phyloP scores from a whole-genome alignment of 1,140 invertebrate species.

The Euglossa dilemma region DNA sequence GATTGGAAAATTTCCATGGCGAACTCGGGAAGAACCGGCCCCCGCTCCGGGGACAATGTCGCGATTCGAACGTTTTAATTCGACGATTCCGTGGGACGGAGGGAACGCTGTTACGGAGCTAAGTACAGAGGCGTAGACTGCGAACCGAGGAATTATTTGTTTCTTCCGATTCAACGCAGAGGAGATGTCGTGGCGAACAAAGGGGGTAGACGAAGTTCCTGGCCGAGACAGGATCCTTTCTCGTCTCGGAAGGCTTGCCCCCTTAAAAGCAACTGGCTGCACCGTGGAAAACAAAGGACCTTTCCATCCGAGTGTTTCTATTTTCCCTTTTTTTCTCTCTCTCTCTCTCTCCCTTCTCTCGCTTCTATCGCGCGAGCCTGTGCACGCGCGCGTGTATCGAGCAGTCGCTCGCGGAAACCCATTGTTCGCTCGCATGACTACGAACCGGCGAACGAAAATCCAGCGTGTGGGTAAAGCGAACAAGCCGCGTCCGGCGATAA shows the following conservation, averaged over 20 bases:
- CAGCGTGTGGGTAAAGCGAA: constrained; percentile 41
- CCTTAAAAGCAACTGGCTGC: constrained; percentile 40
- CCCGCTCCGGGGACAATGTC: not conserved
- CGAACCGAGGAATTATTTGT: constrained; percentile 18
- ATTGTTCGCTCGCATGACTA: constrained; percentile 59
- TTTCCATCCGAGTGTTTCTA: constrained; percentile 49
- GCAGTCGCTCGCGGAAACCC: constrained; percentile 56
- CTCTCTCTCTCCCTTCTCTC: too few relatives aligned
- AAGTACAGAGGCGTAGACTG: not conserved
- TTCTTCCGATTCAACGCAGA: constrained; percentile 15
- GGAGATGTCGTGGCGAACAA: not conserved
- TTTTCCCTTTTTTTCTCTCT: constrained; percentile 20
- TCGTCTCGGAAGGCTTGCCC: constrained; percentile 23
- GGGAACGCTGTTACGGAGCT: not conserved
- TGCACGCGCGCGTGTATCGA: constrained; percentile 14
- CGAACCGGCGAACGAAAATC: constrained; percentile 36
- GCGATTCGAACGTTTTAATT: constrained; percentile 31
- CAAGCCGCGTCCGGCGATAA: constrained; percentile 29
- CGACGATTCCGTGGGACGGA: not conserved
- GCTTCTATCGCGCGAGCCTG: not conserved
- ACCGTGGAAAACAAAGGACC: constrained; percentile 61
- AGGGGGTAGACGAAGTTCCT: constrained; percentile 32
- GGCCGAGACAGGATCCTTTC: constrained; percentile 31
- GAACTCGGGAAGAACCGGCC: not conserved
- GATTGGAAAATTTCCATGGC: constrained; percentile 27